phyloP scores from a whole-genome alignment of 1,140 invertebrate species.

The Spodoptera frugiperda region DNA sequence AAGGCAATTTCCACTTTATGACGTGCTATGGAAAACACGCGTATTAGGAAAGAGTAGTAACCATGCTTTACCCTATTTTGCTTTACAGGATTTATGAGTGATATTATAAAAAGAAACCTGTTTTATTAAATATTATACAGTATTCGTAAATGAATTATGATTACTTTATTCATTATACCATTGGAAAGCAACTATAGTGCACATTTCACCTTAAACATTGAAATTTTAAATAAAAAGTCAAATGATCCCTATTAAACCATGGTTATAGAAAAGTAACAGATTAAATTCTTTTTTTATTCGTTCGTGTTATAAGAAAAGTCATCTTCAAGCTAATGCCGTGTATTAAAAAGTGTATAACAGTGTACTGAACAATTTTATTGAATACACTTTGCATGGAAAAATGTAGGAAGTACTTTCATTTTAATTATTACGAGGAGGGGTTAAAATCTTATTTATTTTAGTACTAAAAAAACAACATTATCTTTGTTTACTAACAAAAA shows the following conservation, averaged over 20 bases:
- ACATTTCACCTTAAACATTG: no score
- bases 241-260: neutral
- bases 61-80: constrained; percentile 53
- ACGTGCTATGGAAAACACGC: constrained; percentile 68
- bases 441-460: neutral
- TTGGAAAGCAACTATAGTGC: no score
- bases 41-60: constrained; percentile 63
- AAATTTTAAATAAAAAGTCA: neutral
- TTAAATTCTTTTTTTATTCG: constrained; percentile 76
- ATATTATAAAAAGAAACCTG: neutral
- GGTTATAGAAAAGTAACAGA: constrained; percentile 50
- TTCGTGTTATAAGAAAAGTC: constrained; percentile 65
- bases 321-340: constrained; percentile 45
- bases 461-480: neutral
- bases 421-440: neutral
- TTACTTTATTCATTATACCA: no score
- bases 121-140: no score
- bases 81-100: neutral
- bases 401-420: constrained; percentile 1
- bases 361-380: neutral
- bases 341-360: constrained; percentile 15
- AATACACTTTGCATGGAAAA: constrained; percentile 10
- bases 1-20: constrained; percentile 82
- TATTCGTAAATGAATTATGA: neutral
- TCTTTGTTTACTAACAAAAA: no score